Evolutionary conservation across 2,888 invertebrate genomes (phyloP).

Genomic region (Troides helena): DNA sequence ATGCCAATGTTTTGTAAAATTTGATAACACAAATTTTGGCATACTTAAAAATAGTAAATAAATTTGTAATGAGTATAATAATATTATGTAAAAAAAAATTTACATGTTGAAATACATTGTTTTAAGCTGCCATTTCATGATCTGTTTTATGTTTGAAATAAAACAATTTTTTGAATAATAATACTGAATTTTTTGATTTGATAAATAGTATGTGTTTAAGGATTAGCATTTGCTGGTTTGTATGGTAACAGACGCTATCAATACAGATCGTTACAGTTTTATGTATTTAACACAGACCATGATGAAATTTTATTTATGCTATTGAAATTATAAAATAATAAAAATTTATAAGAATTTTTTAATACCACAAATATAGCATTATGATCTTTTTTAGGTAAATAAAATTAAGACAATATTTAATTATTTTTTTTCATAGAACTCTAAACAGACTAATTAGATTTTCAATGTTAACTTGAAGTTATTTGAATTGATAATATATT

Average conservation of each 20-base stretch:
- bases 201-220: conserved; percentile 39
- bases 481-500: not conserved
- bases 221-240: conserved; percentile 36
- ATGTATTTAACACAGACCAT: not conserved
- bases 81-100: conserved; percentile 11
- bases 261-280: conserved; percentile 15
- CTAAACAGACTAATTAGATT: not conserved
- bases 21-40: conserved; percentile 17
- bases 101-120: conserved; percentile 8
- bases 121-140: conserved; percentile 6
- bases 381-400: no score
- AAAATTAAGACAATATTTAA: no score
- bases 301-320: no score
- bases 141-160: not conserved
- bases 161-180: conserved; percentile 20
- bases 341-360: no score
- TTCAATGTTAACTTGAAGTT: not conserved
- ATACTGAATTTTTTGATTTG: conserved; percentile 48
- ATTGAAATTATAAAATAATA: no score
- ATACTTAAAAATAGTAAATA: conserved; percentile 26
- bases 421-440: no score
- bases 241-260: conserved; percentile 34
- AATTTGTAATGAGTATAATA: conserved; percentile 2
- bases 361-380: no score
- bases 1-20: conserved; percentile 33